Conservation (phyloP, 2,113 vertebrate genomes). For the Cyanoderma ruficeps region DNA sequence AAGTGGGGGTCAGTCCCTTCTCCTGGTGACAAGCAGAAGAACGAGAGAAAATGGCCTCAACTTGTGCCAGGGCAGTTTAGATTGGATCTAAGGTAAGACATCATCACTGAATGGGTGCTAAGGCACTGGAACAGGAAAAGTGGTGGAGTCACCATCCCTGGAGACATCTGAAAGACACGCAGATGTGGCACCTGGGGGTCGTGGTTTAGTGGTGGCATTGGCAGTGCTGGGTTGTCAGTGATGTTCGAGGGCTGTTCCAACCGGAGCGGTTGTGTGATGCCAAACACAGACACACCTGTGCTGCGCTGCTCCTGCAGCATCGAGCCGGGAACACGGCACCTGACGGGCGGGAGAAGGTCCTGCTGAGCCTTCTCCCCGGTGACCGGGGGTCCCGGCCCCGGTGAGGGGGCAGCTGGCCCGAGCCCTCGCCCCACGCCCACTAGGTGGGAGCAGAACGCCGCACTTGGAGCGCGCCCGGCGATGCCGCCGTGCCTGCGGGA, state of each 20-base stretch:
- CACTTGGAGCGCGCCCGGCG: background rate
- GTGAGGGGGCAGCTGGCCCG: background rate
- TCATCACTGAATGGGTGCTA: background rate
- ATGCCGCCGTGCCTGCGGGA: background rate
- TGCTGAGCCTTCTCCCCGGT: too few relatives aligned
- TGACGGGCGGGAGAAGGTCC: background rate
- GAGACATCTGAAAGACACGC: background rate
- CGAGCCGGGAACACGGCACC: background rate
- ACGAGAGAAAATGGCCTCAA: background rate
- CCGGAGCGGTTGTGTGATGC: background rate
- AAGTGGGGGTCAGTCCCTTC: background rate
- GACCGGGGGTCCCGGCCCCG: background rate
- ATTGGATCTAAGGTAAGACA: background rate
- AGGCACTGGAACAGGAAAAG: background rate
- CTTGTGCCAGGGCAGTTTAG: background rate
- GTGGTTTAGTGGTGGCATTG: background rate
- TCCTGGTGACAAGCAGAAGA: background rate
- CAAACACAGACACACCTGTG: background rate
- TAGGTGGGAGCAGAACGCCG: slow-evolving; percentile 55
- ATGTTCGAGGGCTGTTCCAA: background rate
- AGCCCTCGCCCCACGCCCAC: background rate
- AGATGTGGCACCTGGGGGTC: too few relatives aligned
- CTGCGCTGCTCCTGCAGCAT: background rate
- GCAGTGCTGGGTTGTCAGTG: background rate
- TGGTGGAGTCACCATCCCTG: background rate